Conservation (phyloP, 2,888 invertebrate species). For the Tupiocoris notatus region DNA sequence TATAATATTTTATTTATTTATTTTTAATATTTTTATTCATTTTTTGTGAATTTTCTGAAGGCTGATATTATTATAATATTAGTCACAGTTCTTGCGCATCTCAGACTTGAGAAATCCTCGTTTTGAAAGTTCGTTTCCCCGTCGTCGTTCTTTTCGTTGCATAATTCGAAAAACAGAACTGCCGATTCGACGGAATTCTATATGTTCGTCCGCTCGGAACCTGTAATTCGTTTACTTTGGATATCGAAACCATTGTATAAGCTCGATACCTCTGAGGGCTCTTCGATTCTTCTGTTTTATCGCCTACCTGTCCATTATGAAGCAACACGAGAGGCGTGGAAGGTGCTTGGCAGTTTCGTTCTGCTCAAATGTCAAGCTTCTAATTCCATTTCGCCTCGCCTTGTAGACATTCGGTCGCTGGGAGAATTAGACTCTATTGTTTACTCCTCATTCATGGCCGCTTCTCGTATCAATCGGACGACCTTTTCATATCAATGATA, state of each 20-base stretch:
- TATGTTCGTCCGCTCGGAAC: neutral
- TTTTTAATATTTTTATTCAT: no score
- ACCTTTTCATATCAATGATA: no score
- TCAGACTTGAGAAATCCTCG: no score
- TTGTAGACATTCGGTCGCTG: neutral
- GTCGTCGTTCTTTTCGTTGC: neutral
- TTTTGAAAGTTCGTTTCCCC: no score
- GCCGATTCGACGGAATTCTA: neutral
- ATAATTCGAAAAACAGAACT: neutral
- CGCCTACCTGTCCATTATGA: neutral
- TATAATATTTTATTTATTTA: no score
- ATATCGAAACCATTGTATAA: neutral
- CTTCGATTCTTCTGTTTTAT: neutral
- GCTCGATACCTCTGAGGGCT: neutral
- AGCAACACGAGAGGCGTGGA: neutral
- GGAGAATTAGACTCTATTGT: neutral
- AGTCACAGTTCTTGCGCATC: no score
- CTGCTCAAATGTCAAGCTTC: neutral
- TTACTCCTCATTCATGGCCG: neutral
- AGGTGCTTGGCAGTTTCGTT: neutral
- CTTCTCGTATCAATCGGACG: no score
- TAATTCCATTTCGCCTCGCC: neutral
- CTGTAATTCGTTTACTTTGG: neutral
- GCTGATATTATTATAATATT: no score
- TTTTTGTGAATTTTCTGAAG: no score